A percentile compares a stretch with the other conserved stretches of the same genome.
phyloP scores from a whole-genome alignment of 2,113 vertebrate species.

The Psephotus haematonotus region DNA sequence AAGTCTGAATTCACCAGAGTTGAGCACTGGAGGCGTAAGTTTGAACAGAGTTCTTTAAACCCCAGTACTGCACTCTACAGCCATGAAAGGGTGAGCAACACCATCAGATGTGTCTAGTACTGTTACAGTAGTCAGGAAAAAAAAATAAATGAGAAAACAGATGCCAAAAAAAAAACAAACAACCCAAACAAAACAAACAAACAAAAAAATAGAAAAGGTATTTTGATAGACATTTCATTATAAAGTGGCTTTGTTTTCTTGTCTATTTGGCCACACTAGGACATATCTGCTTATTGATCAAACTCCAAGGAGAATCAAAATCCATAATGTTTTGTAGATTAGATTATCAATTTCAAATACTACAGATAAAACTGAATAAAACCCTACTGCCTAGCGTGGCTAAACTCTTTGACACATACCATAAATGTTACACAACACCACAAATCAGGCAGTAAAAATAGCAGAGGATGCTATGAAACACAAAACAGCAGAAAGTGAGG shows the following conservation, averaged over 20 bases:
- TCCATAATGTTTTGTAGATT: neutral
- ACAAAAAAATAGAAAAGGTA: neutral
- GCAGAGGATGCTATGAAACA: neutral
- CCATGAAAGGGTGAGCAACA: neutral
- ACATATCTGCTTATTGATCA: neutral
- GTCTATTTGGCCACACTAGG: neutral
- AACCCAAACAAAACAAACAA: neutral
- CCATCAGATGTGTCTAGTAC: rapidly evolving
- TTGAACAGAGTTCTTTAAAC: neutral
- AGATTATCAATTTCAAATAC: neutral
- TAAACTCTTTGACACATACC: neutral
- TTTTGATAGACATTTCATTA: neutral
- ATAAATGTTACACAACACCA: neutral
- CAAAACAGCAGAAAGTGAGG: neutral
- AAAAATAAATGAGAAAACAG: neutral
- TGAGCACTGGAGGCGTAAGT: neutral
- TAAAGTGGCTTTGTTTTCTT: neutral
- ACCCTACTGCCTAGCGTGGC: neutral
- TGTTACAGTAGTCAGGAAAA: neutral
- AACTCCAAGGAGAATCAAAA: neutral
- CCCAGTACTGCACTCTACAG: neutral
- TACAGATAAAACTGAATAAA: neutral
- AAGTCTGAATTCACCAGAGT: neutral
- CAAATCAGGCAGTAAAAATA: neutral
- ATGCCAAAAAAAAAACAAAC: neutral